Evolutionary conservation across 2,797 vertebrate species (phyloP), one percentile per base, ranked within the genome.

Genomic region (Poecilia wingei): DNA sequence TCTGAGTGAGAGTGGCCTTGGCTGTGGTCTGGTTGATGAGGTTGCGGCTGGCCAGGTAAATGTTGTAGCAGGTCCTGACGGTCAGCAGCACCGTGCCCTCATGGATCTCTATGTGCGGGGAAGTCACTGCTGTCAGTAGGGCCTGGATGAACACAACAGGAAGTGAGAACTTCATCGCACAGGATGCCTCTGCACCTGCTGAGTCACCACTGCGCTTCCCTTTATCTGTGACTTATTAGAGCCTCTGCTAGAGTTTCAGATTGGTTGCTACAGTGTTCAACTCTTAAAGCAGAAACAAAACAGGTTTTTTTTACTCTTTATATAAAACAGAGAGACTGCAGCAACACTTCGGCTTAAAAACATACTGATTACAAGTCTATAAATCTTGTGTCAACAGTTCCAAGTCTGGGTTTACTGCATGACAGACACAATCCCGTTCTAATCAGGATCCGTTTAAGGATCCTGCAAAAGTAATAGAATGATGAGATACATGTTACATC

Each of bases 11-110:
- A 0, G 98, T 99, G 87, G 98, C 98, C 93, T 99, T 99, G 76
- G 98, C 98, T 0, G 98, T 99, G 85, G 98, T 99, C 94, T 99
- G 98, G 94, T 99, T 99, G 95, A 99, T 99, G 92, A 99, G 97
- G 93, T 99, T 99, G 92, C 97, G 98, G 94, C 98, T 99, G 91
- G 98, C 98, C 94, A 99, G 93, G 94, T 99, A 99, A 92, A 99
- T 99, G 94, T 99, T 99, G 91, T 99, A 99, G 93, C 98, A 99
- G 45, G 98, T 99, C 88, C 98, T 94, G 87, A 99, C 98, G 0
- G 98, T 99, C 79, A 99, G 97, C 46, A 99, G 97, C 84, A 99
- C 94, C 0, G 98, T 99, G 83, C 98, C 97, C 92, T 99, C 98
- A 0, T 99, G 98, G 76, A 99, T 99, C 95, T 99, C 98, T 81